Base-by-base conservation (phyloP, 2,888 invertebrate genomes). In the Drosophila atroscutellata region DNA sequence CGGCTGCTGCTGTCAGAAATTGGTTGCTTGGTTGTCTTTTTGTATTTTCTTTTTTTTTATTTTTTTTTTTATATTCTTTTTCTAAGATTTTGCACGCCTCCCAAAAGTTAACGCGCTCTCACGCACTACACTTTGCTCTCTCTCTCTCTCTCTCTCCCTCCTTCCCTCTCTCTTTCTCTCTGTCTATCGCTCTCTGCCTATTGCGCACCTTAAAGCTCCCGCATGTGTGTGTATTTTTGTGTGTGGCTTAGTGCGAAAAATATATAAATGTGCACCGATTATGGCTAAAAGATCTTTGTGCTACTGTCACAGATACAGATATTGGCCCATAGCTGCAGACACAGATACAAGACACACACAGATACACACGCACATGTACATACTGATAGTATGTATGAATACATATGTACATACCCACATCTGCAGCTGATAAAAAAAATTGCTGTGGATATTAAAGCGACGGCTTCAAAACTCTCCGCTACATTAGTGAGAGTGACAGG, bases 201-300 rank as follows among this genome's bases (percentile, higher is more conserved):
- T 58, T 85, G 83, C 81, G 74, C 77, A 86, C 81, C 77, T 77
- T 82, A 89, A 84, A 84, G 83, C 83, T 84, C 58, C 54, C 26
- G 66, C 34, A 42, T 61, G 34, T 32, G 54, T 52, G 58, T 59
- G n/a, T 52, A 47, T 63, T 47, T 69, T 28, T 52, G 32, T 55
- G 42, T 54, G 34, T 39, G 34, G 62, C 52, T 62, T 47, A 65
- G 61, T 57, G 66, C 47, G 34, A 58, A 58, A 34, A 58, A 74
- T 72, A 86, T 90, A 80, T 71, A 76, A 83, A 90, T 86, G 81
- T 90, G 81, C 89, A 88, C 75, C 89, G 89, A 85, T 89, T 85
- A 87, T 89, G 77, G 80, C 67, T 50, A 78, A 89, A 83, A 86
- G 87, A 84, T 84, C 86, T 68, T 77, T 77, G 67, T 73, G 67